Conservation (phyloP, 1,140 invertebrate genomes). For the Amphibalanus amphitrite region DNA sequence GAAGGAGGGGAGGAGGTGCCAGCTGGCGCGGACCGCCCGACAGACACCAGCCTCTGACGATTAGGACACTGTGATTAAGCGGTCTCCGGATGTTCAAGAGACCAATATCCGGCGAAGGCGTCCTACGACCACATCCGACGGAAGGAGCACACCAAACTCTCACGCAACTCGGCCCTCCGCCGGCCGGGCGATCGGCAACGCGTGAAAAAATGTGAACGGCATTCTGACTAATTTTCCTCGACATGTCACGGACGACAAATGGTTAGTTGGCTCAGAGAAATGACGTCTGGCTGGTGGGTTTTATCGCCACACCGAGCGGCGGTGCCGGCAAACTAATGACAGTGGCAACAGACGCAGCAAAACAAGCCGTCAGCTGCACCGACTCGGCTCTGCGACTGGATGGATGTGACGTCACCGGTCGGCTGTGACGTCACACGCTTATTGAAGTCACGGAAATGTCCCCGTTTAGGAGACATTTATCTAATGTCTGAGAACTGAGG, state of each 20-base stretch:
- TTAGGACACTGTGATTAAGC: too few species aligned
- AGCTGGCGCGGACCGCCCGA: too few species aligned
- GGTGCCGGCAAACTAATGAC: background rate
- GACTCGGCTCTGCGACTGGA: too few species aligned
- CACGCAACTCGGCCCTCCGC: background rate
- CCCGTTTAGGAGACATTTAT: too few species aligned
- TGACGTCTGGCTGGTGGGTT: background rate
- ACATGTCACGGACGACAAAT: background rate
- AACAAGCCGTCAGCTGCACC: background rate
- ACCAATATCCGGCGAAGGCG: background rate
- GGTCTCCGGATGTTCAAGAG: background rate
- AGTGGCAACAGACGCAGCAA: background rate
- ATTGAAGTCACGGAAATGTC: too few species aligned
- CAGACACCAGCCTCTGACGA: too few species aligned
- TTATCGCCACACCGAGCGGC: background rate
- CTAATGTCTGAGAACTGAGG: too few species aligned
- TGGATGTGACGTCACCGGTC: background rate
- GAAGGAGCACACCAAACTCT: background rate
- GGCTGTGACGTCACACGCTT: too few species aligned
- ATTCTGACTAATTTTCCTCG: background rate
- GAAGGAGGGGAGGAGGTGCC: too few species aligned
- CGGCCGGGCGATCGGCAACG: background rate
- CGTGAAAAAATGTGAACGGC: background rate
- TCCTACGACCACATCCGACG: background rate
- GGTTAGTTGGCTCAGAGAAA: background rate